Conservation (phyloP, 2,113 vertebrate species). For the Corythoichthys intestinalis region DNA sequence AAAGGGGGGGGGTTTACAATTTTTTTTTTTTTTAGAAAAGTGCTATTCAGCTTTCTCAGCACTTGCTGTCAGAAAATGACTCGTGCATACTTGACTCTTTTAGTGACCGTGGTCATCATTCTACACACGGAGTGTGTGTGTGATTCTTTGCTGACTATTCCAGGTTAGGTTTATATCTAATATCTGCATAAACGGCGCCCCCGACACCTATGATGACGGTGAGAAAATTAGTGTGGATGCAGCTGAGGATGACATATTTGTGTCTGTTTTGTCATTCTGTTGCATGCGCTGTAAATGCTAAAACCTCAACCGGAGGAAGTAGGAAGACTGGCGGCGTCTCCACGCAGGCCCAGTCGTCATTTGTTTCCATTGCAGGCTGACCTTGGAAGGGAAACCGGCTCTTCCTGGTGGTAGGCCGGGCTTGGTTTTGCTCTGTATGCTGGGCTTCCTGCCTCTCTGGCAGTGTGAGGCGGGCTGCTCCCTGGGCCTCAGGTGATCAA, state of each 20-base stretch:
- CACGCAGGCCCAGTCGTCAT: conserved; percentile 18
- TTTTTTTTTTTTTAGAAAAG: too few relatives aligned
- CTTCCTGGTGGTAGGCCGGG: conserved; percentile 60
- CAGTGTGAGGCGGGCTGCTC: conserved; percentile 30
- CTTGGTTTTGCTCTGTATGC: conserved; percentile 48
- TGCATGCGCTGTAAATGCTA: conserved; percentile 14
- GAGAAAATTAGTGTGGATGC: conserved; percentile 35
- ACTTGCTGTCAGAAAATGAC: not conserved
- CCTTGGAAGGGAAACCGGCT: conserved; percentile 61
- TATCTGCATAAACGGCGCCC: conserved; percentile 1
- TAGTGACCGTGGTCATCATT: not conserved
- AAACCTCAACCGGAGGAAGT: conserved; percentile 44
- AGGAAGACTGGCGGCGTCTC: conserved; percentile 25
- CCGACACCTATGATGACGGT: conserved; percentile 11
- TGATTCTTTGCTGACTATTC: conserved; percentile 21
- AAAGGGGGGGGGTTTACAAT: too few relatives aligned
- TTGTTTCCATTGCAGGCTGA: conserved; percentile 52
- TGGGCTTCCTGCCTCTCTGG: conserved; percentile 59
- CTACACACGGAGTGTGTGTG: not conserved
- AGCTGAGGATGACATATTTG: conserved; percentile 48
- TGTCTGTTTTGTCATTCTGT: conserved; percentile 48
- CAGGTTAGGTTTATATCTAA: not conserved
- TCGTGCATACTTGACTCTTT: not conserved
- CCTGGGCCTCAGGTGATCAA: conserved; percentile 63
- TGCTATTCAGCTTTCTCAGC: not conserved